phyloP scores from a whole-genome alignment of 1,140 invertebrate genomes.

The Wiebesia pumilae region DNA sequence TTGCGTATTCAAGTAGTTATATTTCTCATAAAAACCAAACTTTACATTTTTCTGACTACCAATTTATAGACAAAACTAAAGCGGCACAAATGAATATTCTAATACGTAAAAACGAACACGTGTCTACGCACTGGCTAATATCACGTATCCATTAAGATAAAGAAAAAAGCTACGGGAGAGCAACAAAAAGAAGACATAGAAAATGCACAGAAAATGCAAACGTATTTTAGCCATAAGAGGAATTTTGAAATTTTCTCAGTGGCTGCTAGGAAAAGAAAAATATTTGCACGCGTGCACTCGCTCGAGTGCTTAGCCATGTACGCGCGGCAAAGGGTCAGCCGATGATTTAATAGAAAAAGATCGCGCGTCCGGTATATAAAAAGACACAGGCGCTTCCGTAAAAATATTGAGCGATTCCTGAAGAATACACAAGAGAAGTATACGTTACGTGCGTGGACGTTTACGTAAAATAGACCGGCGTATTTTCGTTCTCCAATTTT shows the following conservation, averaged over 20 bases:
- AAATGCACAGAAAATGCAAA: conserved; percentile 39
- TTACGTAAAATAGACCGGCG: neutral
- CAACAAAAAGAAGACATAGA: neutral
- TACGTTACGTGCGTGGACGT: neutral
- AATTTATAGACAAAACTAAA: neutral
- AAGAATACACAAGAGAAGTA: neutral
- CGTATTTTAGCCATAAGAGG: conserved; percentile 44
- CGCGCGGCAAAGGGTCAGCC: neutral
- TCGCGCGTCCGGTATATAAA: conserved; percentile 35
- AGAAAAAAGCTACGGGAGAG: neutral
- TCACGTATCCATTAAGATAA: conserved; percentile 31
- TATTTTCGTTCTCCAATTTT: neutral
- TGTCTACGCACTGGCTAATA: neutral
- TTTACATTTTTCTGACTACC: neutral
- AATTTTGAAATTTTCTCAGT: conserved; percentile 34
- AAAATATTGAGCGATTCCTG: conserved; percentile 23
- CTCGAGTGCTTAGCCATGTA: conserved; percentile 29
- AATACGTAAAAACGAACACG: neutral
- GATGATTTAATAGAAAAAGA: conserved; percentile 35
- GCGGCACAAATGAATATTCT: conserved; percentile 20
- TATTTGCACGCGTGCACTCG: conserved; percentile 32
- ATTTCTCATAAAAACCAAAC: neutral
- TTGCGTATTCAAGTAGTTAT: neutral
- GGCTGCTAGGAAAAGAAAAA: conserved; percentile 42
- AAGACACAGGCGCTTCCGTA: neutral